phyloP scores from a whole-genome alignment of 2,888 invertebrate genomes.

The Nemapogon koenigi region DNA sequence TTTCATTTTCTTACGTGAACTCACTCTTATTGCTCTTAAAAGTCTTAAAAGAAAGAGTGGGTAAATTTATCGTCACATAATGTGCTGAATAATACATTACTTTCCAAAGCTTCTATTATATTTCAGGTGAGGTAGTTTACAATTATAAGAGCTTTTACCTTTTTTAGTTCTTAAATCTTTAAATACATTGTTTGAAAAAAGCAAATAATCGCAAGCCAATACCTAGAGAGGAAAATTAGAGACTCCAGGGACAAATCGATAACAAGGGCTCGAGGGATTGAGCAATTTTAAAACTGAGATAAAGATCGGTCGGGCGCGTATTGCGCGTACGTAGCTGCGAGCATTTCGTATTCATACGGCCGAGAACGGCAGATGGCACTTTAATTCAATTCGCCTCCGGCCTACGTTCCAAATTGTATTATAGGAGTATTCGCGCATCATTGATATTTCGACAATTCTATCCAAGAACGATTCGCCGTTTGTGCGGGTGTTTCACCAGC shows the following conservation, averaged over 20 bases:
- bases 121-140: too few relatives aligned
- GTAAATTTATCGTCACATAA: slow-evolving; percentile 1
- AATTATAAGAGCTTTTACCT: too few relatives aligned
- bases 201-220: neutral
- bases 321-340: slow-evolving; percentile 38
- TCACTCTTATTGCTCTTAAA: slow-evolving; percentile 32
- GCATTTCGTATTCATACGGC: slow-evolving; percentile 60
- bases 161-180: too few relatives aligned
- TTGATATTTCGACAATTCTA: slow-evolving; percentile 60
- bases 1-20: slow-evolving; percentile 45
- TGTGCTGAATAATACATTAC: too few relatives aligned
- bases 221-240: slow-evolving; percentile 38
- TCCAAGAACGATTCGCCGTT: slow-evolving; percentile 28
- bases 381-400: slow-evolving; percentile 61
- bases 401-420: slow-evolving; percentile 60
- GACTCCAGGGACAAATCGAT: slow-evolving; percentile 50
- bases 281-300: slow-evolving; percentile 63
- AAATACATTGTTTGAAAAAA: too few relatives aligned
- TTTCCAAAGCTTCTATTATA: too few relatives aligned
- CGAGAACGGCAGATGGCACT: slow-evolving; percentile 59
- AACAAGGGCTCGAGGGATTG: slow-evolving; percentile 46
- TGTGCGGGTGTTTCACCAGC: neutral
- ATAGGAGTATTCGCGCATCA: slow-evolving; percentile 61
- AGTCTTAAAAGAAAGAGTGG: slow-evolving; percentile 34
- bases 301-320: slow-evolving; percentile 52